phyloP scores from a whole-genome alignment of 2,797 vertebrate genomes.

The Gastrophryne carolinensis region DNA sequence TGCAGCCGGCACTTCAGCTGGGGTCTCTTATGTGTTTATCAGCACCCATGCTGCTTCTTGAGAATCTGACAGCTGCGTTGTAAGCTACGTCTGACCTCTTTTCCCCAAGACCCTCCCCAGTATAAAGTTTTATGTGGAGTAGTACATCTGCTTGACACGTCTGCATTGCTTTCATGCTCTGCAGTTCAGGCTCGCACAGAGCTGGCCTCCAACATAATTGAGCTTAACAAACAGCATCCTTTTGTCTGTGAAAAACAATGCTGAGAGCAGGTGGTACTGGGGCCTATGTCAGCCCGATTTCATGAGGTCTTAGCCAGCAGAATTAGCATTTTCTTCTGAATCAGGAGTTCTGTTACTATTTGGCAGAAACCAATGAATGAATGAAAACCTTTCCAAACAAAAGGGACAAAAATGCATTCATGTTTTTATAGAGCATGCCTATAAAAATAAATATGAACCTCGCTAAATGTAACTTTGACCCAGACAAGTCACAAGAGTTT shows the following conservation, averaged over 20 bases:
- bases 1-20: slow-evolving; percentile 33
- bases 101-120: neutral
- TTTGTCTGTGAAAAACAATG: slow-evolving; percentile 34
- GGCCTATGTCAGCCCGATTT: slow-evolving; percentile 25
- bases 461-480: neutral
- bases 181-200: slow-evolving; percentile 8
- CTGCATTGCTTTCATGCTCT: slow-evolving; percentile 44
- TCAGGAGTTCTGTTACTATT: neutral
- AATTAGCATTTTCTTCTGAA: neutral
- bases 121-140: slow-evolving; percentile 42
- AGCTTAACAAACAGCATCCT: slow-evolving; percentile 2
- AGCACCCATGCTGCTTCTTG: slow-evolving; percentile 1
- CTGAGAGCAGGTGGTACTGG: slow-evolving; percentile 7
- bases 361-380: neutral
- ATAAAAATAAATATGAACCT: neutral
- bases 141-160: slow-evolving; percentile 6
- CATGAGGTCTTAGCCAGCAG: neutral
- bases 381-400: neutral
- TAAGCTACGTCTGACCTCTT: slow-evolving; percentile 43
- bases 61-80: slow-evolving; percentile 15
- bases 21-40: neutral
- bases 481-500: neutral
- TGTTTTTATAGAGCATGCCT: neutral
- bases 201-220: slow-evolving; percentile 13
- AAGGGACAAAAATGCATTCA: neutral